Evolutionary conservation across 2,113 vertebrate species (phyloP).

Genomic region (Ardeotis arabs): DNA sequence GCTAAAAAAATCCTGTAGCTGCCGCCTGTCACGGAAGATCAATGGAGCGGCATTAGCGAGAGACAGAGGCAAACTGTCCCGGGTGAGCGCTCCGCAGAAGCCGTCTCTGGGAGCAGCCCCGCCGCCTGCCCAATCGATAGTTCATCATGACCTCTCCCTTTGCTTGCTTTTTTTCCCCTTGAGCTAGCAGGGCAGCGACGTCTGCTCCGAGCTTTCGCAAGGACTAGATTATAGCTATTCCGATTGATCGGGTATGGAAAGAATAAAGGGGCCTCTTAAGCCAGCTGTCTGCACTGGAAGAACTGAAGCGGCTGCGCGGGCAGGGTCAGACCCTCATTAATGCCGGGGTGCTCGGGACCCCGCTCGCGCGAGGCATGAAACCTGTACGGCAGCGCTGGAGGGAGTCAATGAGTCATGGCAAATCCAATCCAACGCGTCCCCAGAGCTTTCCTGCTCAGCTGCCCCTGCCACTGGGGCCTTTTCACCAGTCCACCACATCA

Average conservation of each 20-base stretch:
- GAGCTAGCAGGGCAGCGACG: conserved; percentile 20
- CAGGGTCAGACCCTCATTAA: conserved; percentile 41
- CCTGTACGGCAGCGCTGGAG: background rate
- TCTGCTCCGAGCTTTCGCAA: conserved; percentile 7
- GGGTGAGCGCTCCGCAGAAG: background rate
- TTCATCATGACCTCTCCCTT: conserved; percentile 54
- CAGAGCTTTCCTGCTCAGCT: background rate
- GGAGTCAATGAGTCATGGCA: conserved; percentile 20
- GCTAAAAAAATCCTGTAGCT: background rate
- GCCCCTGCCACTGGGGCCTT: background rate
- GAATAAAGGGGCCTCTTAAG: conserved; percentile 21
- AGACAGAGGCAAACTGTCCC: conserved; percentile 24
- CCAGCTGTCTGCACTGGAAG: conserved; percentile 10
- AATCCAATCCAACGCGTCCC: background rate
- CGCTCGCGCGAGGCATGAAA: background rate
- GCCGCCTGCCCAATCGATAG: conserved; percentile 2
- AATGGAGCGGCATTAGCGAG: conserved; percentile 32
- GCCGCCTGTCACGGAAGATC: conserved; percentile 8
- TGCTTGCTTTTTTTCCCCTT: conserved; percentile 24
- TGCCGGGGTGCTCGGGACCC: background rate
- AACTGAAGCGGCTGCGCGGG: background rate
- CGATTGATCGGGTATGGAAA: conserved; percentile 18
- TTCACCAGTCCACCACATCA: fast-evolving
- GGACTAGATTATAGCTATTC: conserved; percentile 32
- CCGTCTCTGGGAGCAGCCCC: background rate